These are phyloP conservation scores for Idaea dimidiata DNA, from an alignment of 2,888 invertebrate genomes.

Conservation along the genomic window DNA sequence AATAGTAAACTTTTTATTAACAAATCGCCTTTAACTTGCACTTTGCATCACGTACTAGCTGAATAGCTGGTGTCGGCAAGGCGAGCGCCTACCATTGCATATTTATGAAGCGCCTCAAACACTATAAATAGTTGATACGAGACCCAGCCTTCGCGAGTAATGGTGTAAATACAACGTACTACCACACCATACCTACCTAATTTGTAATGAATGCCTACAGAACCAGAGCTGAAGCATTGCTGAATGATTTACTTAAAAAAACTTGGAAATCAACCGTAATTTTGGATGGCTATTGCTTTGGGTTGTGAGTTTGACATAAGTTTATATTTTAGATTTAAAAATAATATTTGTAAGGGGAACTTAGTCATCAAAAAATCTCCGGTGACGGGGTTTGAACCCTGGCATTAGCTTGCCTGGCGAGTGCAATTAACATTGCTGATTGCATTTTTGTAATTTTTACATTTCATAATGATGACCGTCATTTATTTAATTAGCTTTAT, in stretches of 20 bases:
- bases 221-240: slow-evolving; percentile 7
- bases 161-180: slow-evolving; percentile 76
- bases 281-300: no score
- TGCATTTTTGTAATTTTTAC: no score
- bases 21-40: slow-evolving; percentile 31
- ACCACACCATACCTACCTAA: slow-evolving; percentile 47
- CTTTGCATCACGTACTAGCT: slow-evolving; percentile 45
- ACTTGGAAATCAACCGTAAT: no score
- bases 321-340: no score
- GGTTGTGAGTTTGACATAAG: no score
- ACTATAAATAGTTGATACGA: slow-evolving; percentile 80
- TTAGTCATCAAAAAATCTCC: no score
- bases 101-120: slow-evolving; percentile 81
- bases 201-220: slow-evolving; percentile 47
- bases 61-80: slow-evolving; percentile 80
- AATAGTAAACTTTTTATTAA: not conserved
- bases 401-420: no score
- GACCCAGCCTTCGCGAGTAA: slow-evolving; percentile 66
- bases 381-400: no score
- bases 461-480: no score
- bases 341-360: no score
- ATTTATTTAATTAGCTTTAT: no score
- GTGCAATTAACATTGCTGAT: no score
- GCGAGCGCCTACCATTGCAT: slow-evolving; percentile 80
- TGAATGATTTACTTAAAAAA: not conserved